Conservation (phyloP, 1,140 invertebrate species). For the Megathymus violae region DNA sequence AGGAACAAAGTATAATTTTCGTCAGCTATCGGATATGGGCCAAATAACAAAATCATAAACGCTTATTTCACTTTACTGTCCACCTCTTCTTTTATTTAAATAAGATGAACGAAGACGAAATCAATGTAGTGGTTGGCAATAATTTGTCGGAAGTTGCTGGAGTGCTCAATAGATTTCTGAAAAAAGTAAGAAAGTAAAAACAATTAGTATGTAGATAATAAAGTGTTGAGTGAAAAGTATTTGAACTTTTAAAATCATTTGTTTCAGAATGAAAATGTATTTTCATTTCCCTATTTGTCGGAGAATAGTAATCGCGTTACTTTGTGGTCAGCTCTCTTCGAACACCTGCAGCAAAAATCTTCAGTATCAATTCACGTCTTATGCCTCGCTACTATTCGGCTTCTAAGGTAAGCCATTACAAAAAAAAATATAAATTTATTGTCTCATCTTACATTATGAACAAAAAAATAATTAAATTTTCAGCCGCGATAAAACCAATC, state of each 20-base stretch:
- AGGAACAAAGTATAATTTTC: too few species aligned
- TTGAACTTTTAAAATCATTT: constrained; percentile 5
- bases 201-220: constrained; percentile 2
- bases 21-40: constrained; percentile 2
- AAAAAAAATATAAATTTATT: background rate
- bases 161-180: constrained; percentile 59
- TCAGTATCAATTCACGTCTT: constrained; percentile 60
- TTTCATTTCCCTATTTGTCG: constrained; percentile 68
- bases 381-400: constrained; percentile 67
- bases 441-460: constrained; percentile 6
- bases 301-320: constrained; percentile 62
- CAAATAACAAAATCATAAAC: background rate
- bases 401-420: constrained; percentile 66
- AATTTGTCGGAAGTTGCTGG: constrained; percentile 49
- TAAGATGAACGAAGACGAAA: constrained; percentile 68
- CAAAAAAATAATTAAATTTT: constrained; percentile 49
- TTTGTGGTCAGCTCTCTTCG: constrained; percentile 76
- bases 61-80: too few species aligned
- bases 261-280: constrained; percentile 75
- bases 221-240: background rate
- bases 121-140: constrained; percentile 51
- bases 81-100: background rate
- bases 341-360: constrained; percentile 64
- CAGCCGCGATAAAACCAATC: constrained; percentile 90
- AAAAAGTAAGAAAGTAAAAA: constrained; percentile 51